Conservation (phyloP, 2,113 vertebrate species). For the Tonatia bakeri region DNA sequence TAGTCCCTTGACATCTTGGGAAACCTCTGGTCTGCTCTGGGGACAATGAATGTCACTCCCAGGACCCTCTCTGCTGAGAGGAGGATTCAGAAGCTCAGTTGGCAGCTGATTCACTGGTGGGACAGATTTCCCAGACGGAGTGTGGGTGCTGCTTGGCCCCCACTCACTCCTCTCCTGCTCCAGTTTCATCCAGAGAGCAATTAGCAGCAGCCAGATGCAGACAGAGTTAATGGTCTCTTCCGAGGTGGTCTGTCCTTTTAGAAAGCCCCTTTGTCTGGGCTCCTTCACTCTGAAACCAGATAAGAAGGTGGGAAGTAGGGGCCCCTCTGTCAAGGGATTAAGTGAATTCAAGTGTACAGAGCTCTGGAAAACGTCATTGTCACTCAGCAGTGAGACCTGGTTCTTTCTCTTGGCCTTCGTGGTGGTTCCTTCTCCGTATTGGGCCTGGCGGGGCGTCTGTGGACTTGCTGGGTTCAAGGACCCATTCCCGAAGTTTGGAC, state of each 20-base stretch:
- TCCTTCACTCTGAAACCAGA: slow-evolving; percentile 59
- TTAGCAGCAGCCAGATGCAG: neutral
- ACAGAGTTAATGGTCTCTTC: slow-evolving; percentile 40
- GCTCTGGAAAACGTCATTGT: slow-evolving; percentile 33
- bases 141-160: rapidly evolving
- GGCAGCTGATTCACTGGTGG: no score
- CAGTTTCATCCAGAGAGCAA: neutral
- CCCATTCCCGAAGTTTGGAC: neutral
- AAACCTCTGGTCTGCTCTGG: neutral
- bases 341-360: slow-evolving; percentile 20
- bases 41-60: neutral
- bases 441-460: neutral
- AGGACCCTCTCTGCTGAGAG: neutral
- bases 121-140: neutral
- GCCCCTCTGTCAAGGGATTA: slow-evolving; percentile 76
- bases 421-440: neutral
- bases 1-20: neutral
- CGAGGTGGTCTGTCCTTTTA: slow-evolving; percentile 25
- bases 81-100: neutral
- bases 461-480: neutral
- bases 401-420: neutral
- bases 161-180: neutral
- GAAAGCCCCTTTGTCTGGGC: slow-evolving; percentile 63
- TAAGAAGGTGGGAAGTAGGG: slow-evolving; percentile 58
- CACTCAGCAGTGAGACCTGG: neutral